Base-by-base conservation (phyloP, 2,888 invertebrate genomes). In the Hirtodrosophila duncani region DNA sequence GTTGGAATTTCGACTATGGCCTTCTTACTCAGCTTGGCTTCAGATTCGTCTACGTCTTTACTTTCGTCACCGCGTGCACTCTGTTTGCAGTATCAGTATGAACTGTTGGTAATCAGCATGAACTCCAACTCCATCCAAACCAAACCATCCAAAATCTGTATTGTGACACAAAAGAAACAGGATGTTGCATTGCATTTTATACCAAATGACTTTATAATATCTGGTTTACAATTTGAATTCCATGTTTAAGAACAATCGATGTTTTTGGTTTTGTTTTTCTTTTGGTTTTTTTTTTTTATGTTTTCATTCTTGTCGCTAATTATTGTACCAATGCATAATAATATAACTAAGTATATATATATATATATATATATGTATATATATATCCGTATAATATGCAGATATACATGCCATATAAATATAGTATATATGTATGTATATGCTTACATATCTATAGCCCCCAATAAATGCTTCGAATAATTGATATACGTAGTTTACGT, bases 391-490 rank as follows among this genome's bases (percentile, higher is more conserved):
- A n/a, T n/a, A n/a, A 23, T 14, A 51, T 58, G 17, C n/a, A n/a
- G 14, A 38, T 49, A 20, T 23, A 56, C 36, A 24, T 38, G 9
- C n/a, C 27, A 24, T 39, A 30, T 45, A 42, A 44, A 45, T 45
- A 42, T 52, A n/a, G 31, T 59, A 20, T 61, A 29, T 51, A 42
- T 44, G 3, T 31, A 20, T 45, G 24, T 29, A 56, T 42, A 60
- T 57, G n/a, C n/a, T n/a, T 24, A 42, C 41, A 21, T 34, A 50
- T 31, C 56, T 53, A 68, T 74, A 59, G 43, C 58, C 51, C 52
- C 59, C 52, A 72, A 72, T 84, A 84, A 84, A 83, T 84, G 84
- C 85, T 84, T 81, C 62, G 68, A 79, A 75, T 84, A 84, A 83
- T 84, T 84, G 84, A 84, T 84, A 80, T 80, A 68, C 64, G 81